Evolutionary conservation across 2,797 vertebrate species (phyloP), one percentile per base, ranked within the genome.

Genomic region (Spea hammondii): DNA sequence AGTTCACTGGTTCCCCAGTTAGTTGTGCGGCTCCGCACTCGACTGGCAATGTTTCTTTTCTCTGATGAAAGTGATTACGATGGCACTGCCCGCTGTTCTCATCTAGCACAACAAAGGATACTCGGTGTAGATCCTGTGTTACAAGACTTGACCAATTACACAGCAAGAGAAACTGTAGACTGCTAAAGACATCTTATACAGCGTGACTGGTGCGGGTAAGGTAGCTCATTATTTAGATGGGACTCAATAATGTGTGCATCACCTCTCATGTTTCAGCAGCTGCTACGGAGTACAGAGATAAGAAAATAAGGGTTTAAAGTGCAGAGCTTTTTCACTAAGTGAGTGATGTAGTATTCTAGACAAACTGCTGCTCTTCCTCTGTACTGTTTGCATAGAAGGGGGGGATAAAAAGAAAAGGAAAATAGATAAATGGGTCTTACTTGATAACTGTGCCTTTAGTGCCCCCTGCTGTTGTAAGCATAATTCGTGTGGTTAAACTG

Each of bases 401-500:
- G 46, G 49, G 46, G 32, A n/a, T 46, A 70, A 49, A 32, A 72
- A 66, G 55, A 3, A 71, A 9, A 49, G 14, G 44, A 55, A 13
- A 46, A 64, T n/a, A 62, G 59, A 14, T 6, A 62, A 17, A 32
- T 12, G 14, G 59, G 59, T 9, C 75, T 95, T 91, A 99, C 97
- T 96, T 98, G 90, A 99, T 99, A 83, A 94, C 94, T 0, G 96
- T 98, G 84, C 95, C 96, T 93, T 98, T 98, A 90, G 90, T 85
- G 90, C 97, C 97, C 90, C 97, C 97, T 93, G 97, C 97, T 87
- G 97, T 94, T 0, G 97, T 99, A 4, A 95, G 92, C 97, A 99
- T 99, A 78, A 97, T 95, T 86, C 97, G 93, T 47, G 92, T 88
- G 60, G 97, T 99, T 79, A 99, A 92, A 88, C 96, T 97, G 79